Evolutionary conservation across 1,140 invertebrate genomes (phyloP), one percentile per base, ranked within the genome.

Genomic region (Dysdera silvatica): DNA sequence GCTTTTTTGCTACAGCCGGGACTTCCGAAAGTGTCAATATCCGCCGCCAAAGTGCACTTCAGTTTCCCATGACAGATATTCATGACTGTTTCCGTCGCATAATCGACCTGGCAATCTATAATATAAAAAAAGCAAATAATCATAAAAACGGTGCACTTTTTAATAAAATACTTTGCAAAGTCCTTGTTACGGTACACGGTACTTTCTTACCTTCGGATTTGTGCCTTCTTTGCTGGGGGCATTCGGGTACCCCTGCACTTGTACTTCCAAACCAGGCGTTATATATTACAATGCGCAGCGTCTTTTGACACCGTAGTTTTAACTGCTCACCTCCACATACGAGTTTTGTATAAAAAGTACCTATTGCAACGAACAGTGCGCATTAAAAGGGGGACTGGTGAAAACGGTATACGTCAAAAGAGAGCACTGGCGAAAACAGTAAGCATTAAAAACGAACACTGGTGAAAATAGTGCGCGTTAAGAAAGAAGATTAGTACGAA

Each of bases 231-330:
- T 87, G 86, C 71, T 91, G 87, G 5, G 89, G 88, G 76, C 92
- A 95, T 71, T 91, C 86, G 65, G 89, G 82, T 61, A 86, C 91
- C 70, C 91, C 89, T 70, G 87, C 87, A 73, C 88, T 84, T 0
- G 88, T 90, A 54, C 90, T 81, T 3, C 91, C 91, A 74, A 89
- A 96, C 71, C 87, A 87, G 8, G 91, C 91, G 33, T 88, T 91
- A 76, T 91, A 94, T 64, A 96, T 86, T 23, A 89, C 90, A 5
- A 96, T 85, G 69, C 91, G 81, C 2, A 85, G 84, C 71, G 67
- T 65, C 48, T 68, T 69, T 3, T 57, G 53, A 70, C 77, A 79
- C 26, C 67, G 52, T n/a, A 79, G 57, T 14, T 87, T 86, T 63
- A 93, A 82, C 64, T 85, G 82, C 65, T 95, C 88, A 72, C 90